A percentile compares a stretch with the other conserved stretches of the same genome.
These are phyloP conservation scores for Lissonota sp. DNA, from an alignment of 2,888 invertebrate species.

Conservation along the genomic window DNA sequence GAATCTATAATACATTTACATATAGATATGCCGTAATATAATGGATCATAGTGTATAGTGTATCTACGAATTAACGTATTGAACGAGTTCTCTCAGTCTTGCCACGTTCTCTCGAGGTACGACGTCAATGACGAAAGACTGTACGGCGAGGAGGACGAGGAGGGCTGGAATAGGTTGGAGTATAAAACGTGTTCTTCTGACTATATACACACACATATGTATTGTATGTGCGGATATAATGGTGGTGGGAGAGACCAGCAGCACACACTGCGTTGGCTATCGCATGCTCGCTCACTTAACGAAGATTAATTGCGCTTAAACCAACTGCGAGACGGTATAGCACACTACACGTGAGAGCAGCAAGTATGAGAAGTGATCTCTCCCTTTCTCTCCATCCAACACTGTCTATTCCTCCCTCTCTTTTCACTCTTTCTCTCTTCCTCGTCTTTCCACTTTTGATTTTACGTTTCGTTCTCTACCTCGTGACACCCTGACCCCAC, in stretches of 20 bases:
- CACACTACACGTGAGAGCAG: constrained; percentile 48
- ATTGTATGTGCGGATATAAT: neutral
- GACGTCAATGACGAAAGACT: constrained; percentile 53
- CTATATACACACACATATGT: neutral
- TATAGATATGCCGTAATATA: neutral
- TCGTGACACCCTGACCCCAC: constrained; percentile 77
- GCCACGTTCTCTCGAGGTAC: constrained; percentile 65
- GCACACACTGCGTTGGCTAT: constrained; percentile 64
- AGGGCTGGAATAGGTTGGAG: constrained; percentile 23
- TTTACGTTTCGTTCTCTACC: constrained; percentile 72
- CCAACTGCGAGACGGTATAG: constrained; percentile 75
- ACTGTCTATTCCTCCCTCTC: constrained; percentile 24
- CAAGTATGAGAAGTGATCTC: constrained; percentile 55
- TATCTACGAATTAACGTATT: constrained; percentile 6
- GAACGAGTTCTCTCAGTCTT: constrained; percentile 22
- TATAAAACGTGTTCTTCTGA: constrained; percentile 8
- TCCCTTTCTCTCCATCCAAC: constrained; percentile 52
- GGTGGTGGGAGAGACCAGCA: constrained; percentile 57
- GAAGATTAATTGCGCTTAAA: constrained; percentile 83
- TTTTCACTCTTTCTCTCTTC: constrained; percentile 33
- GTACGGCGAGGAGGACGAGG: constrained; percentile 18
- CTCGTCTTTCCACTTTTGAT: constrained; percentile 4
- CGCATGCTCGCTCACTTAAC: constrained; percentile 81
- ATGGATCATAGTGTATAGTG: neutral
- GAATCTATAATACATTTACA: too few relatives aligned